These are phyloP conservation scores for Poeciliopsis turneri DNA, from an alignment of 2,797 vertebrate species.

Conservation along the genomic window DNA sequence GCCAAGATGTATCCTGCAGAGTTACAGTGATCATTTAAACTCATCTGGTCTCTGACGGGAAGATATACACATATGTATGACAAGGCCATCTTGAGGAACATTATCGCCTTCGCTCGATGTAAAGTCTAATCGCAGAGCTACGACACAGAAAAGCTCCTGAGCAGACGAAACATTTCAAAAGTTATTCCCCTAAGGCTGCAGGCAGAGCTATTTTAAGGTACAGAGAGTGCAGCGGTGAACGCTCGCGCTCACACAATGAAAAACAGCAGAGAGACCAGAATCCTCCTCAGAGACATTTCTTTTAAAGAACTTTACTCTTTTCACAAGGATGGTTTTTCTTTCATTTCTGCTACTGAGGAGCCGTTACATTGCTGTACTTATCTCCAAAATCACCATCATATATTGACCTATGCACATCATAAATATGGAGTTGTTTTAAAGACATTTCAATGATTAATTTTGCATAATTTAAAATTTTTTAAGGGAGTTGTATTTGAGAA, in stretches of 20 bases:
- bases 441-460: conserved; percentile 19
- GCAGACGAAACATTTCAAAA: conserved; percentile 52
- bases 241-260: not conserved
- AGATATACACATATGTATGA: not conserved
- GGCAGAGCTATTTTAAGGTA: conserved; percentile 49
- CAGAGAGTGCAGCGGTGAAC: conserved; percentile 23
- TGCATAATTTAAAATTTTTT: conserved; percentile 2
- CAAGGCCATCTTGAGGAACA: not conserved
- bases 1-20: conserved; percentile 91
- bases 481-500: not conserved
- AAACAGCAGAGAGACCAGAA: conserved; percentile 32
- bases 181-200: conserved; percentile 45
- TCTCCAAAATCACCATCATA: conserved; percentile 5
- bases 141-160: conserved; percentile 25
- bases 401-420: conserved; percentile 9
- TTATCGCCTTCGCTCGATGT: conserved; percentile 5
- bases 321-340: conserved; percentile 13
- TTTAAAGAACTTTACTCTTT: conserved; percentile 21
- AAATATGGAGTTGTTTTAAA: not conserved
- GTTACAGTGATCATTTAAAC: not conserved
- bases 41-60: conserved; percentile 9
- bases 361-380: conserved; percentile 11
- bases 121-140: conserved; percentile 1
- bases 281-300: conserved; percentile 25
- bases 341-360: not conserved